phyloP scores from a whole-genome alignment of 2,888 invertebrate genomes.

The Eurytoma adleriae region DNA sequence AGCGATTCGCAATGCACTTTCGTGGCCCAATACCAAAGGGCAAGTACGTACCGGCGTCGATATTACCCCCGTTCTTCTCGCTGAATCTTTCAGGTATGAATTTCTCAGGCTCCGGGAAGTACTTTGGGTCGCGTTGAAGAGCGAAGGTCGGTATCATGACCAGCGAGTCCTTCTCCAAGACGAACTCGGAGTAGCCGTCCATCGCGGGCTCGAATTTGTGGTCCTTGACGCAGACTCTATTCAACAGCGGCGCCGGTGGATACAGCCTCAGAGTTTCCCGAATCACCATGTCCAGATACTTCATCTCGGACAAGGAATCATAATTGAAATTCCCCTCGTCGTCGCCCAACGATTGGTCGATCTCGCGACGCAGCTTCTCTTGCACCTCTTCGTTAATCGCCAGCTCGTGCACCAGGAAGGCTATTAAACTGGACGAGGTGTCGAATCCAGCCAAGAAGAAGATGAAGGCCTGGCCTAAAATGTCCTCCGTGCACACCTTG shows the following conservation, averaged over 20 bases:
- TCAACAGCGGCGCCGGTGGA: constrained; percentile 64
- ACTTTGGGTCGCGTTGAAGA: constrained; percentile 69
- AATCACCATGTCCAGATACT: constrained; percentile 78
- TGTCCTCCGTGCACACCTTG: constrained; percentile 67
- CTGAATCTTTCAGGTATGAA: constrained; percentile 74
- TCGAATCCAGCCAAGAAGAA: constrained; percentile 70
- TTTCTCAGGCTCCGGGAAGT: constrained; percentile 70
- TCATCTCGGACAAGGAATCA: constrained; percentile 75
- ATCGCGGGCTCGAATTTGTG: constrained; percentile 65
- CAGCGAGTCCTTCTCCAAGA: constrained; percentile 64
- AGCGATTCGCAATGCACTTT: constrained; percentile 70
- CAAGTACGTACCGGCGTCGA: constrained; percentile 66
- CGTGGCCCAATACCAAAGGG: constrained; percentile 73
- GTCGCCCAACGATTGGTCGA: constrained; percentile 62
- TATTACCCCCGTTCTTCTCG: constrained; percentile 66
- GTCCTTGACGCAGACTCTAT: constrained; percentile 65
- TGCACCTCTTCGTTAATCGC: constrained; percentile 75
- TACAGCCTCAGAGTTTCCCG: constrained; percentile 65
- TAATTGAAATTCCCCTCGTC: constrained; percentile 71
- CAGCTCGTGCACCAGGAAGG: constrained; percentile 64
- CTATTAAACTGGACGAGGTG: constrained; percentile 64
- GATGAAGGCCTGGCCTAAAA: constrained; percentile 75
- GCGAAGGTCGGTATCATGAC: constrained; percentile 68
- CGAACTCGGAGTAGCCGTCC: constrained; percentile 64
- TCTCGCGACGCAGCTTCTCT: constrained; percentile 71